A percentile compares a stretch with the other conserved stretches of the same genome.
phyloP scores from a whole-genome alignment of 2,113 vertebrate genomes.

The Vidua macroura region DNA sequence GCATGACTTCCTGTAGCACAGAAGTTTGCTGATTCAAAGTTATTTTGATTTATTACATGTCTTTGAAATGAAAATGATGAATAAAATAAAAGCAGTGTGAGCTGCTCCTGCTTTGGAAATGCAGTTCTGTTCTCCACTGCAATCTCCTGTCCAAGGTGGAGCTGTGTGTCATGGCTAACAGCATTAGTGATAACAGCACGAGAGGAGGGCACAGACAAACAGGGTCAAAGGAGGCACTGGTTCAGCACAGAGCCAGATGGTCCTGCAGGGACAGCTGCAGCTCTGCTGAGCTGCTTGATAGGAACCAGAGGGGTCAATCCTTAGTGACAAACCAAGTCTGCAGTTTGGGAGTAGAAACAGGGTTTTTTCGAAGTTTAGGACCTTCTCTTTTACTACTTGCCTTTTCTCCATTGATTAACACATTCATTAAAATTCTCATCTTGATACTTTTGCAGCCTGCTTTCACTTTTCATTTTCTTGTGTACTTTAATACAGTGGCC shows the following conservation, averaged over 20 bases:
- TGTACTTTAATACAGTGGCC: neutral
- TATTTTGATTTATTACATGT: slow-evolving; percentile 61
- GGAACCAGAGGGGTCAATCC: slow-evolving; percentile 39
- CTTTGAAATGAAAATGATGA: slow-evolving; percentile 45
- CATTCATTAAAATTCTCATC: neutral
- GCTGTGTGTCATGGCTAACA: neutral
- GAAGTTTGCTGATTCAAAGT: slow-evolving; percentile 66
- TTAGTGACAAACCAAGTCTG: slow-evolving; percentile 36
- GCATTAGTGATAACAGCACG: neutral
- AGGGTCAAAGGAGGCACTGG: slow-evolving; percentile 3
- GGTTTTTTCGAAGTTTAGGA: neutral
- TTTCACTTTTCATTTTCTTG: neutral
- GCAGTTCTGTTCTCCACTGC: neutral
- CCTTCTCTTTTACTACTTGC: neutral
- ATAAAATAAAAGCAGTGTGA: slow-evolving; percentile 36
- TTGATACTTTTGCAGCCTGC: neutral
- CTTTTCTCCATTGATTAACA: neutral
- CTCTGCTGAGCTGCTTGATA: slow-evolving; percentile 47
- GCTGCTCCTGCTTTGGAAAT: neutral
- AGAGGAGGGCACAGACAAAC: neutral
- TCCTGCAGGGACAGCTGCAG: slow-evolving; percentile 58
- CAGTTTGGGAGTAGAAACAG: neutral
- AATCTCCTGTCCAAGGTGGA: neutral
- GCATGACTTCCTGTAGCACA: slow-evolving; percentile 62
- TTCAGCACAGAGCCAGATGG: slow-evolving; percentile 66